These are phyloP conservation scores for Apostichopus parvimensis DNA, from an alignment of 35 echinoderm and acorn worm species.

Conservation along the genomic window DNA sequence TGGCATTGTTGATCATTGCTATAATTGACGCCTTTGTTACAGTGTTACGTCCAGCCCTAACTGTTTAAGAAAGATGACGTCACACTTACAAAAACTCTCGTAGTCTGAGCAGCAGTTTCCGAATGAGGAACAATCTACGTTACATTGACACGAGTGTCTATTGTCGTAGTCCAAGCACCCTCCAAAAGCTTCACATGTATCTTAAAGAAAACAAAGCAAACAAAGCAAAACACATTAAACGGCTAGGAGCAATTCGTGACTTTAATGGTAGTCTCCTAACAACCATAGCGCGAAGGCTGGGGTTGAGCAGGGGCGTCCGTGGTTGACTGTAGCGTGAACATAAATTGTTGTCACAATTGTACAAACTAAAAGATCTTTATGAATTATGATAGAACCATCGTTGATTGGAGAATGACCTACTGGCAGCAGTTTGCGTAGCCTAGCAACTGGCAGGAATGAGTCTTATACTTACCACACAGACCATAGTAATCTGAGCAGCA, in stretches of 20 bases:
- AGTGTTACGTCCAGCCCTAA: too few relatives aligned
- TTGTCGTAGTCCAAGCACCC: slow-evolving; percentile 35
- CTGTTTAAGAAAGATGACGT: too few relatives aligned
- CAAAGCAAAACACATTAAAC: background rate
- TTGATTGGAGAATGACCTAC: background rate
- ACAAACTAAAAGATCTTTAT: too few relatives aligned
- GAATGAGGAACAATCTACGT: background rate
- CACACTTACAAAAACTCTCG: background rate
- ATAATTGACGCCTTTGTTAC: too few relatives aligned
- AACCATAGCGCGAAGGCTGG: background rate
- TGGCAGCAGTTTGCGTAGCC: background rate
- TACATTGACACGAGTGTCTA: slow-evolving; percentile 19
- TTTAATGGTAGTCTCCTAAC: background rate
- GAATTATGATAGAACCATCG: too few relatives aligned
- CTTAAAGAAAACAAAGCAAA: background rate
- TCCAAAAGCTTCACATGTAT: slow-evolving; percentile 3
- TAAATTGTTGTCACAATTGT: too few relatives aligned
- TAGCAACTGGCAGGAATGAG: background rate
- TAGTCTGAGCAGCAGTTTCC: slow-evolving; percentile 30
- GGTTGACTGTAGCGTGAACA: background rate
- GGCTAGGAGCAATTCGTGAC: too few relatives aligned
- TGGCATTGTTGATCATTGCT: too few relatives aligned
- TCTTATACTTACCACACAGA: too few relatives aligned
- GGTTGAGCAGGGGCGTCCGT: background rate
- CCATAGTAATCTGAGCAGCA: background rate